phyloP scores from a whole-genome alignment of 2,113 vertebrate species.

The Mirza zaza region DNA sequence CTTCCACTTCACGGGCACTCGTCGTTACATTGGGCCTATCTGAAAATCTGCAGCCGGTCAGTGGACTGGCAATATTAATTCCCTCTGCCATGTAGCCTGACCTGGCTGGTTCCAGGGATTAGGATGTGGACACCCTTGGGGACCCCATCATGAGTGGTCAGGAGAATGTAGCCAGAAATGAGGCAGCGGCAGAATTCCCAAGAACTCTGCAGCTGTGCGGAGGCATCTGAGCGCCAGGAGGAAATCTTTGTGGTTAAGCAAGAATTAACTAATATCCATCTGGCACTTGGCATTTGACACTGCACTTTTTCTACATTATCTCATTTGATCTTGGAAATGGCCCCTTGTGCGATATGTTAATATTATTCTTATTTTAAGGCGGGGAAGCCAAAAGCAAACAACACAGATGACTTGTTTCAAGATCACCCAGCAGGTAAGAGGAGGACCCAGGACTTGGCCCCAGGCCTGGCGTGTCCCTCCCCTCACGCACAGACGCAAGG shows the following conservation, averaged over 20 bases:
- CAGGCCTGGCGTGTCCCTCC: no score
- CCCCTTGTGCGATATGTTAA: not conserved
- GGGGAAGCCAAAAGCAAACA: not conserved
- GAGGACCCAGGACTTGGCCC: no score
- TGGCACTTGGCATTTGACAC: not conserved
- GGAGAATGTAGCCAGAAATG: not conserved
- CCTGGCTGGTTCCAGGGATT: not conserved
- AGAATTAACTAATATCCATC: not conserved
- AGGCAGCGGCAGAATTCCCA: not conserved
- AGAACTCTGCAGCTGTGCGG: not conserved
- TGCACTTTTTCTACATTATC: not conserved
- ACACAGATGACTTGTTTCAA: not conserved
- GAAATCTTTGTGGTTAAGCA: not conserved
- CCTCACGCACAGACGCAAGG: not conserved
- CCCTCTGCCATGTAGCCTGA: not conserved
- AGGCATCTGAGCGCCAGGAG: not conserved
- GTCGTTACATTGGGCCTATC: not conserved
- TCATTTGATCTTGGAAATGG: not conserved
- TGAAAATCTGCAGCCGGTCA: not conserved
- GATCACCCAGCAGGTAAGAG: not conserved
- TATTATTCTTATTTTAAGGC: not conserved
- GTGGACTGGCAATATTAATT: not conserved
- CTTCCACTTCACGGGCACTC: not conserved
- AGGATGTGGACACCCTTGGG: no score
- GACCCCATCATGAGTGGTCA: no score